phyloP scores from a whole-genome alignment of 2,888 invertebrate species.

The Cephus pygmeus region DNA sequence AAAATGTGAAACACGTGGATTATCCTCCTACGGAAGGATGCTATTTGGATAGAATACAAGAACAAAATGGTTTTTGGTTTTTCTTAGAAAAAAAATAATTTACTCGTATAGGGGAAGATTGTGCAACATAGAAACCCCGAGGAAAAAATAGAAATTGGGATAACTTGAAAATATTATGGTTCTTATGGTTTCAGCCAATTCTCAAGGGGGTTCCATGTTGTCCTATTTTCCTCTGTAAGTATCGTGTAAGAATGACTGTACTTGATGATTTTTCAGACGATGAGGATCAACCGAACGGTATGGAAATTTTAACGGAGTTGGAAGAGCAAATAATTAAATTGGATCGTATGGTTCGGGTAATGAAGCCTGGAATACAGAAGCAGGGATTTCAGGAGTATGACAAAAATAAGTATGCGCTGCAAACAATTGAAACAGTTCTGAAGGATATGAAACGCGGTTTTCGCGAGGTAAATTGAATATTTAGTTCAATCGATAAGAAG shows the following conservation, averaged over 20 bases:
- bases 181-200: background rate
- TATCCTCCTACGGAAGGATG: background rate
- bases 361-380: conserved; percentile 15
- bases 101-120: too few relatives aligned
- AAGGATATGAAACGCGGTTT: conserved; percentile 28
- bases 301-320: conserved; percentile 15
- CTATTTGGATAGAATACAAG: background rate
- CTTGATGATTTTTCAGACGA: background rate
- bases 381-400: conserved; percentile 7
- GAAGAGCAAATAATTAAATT: conserved; percentile 24
- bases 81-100: too few relatives aligned
- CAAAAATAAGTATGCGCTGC: conserved; percentile 16
- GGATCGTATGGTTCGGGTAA: conserved; percentile 23
- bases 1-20: background rate
- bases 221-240: background rate
- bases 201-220: background rate
- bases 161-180: background rate
- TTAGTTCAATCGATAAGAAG: background rate
- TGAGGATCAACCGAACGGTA: conserved; percentile 1
- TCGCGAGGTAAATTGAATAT: conserved; percentile 16
- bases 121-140: background rate
- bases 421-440: conserved; percentile 25
- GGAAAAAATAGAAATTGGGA: background rate
- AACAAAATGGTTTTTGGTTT: background rate
- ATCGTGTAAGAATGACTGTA: background rate